These are phyloP conservation scores for Sclerodermus sp. DNA, from an alignment of 2,888 invertebrate species.

Conservation along the genomic window DNA sequence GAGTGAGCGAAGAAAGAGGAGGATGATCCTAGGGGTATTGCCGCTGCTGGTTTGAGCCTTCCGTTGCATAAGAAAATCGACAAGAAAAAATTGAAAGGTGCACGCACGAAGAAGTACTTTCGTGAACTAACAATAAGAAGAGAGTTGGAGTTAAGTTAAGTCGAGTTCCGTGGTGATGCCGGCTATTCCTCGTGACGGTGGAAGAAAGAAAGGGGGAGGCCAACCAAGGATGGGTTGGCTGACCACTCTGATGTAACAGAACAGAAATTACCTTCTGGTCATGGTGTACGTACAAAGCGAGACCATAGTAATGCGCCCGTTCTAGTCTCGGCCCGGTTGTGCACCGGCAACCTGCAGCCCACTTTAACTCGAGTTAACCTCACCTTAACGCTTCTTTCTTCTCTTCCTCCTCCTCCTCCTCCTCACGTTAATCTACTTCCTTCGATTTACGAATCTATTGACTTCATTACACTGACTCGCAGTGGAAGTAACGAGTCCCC, in stretches of 20 bases:
- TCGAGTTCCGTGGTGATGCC: conserved; percentile 13
- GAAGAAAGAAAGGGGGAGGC: conserved; percentile 20
- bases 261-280: conserved; percentile 44
- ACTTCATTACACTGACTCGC: conserved; percentile 20
- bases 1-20: neutral
- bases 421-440: conserved; percentile 8
- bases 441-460: conserved; percentile 10
- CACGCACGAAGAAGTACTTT: conserved; percentile 23
- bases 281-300: conserved; percentile 32
- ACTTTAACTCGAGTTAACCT: conserved; percentile 4
- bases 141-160: conserved; percentile 26
- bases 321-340: neutral
- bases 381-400: neutral
- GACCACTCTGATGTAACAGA: conserved; percentile 55
- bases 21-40: neutral
- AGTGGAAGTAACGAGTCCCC: conserved; percentile 12
- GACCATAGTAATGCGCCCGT: conserved; percentile 21
- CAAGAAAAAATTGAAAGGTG: conserved; percentile 3
- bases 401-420: conserved; percentile 10
- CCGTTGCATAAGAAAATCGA: too few relatives aligned
- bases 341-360: conserved; percentile 6
- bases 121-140: conserved; percentile 31
- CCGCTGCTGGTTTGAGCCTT: too few relatives aligned
- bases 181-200: conserved; percentile 2
- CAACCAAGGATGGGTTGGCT: conserved; percentile 41